Evolutionary conservation across 2,113 vertebrate genomes (phyloP), one percentile per base, ranked within the genome.

Genomic region (Lepus timidus): DNA sequence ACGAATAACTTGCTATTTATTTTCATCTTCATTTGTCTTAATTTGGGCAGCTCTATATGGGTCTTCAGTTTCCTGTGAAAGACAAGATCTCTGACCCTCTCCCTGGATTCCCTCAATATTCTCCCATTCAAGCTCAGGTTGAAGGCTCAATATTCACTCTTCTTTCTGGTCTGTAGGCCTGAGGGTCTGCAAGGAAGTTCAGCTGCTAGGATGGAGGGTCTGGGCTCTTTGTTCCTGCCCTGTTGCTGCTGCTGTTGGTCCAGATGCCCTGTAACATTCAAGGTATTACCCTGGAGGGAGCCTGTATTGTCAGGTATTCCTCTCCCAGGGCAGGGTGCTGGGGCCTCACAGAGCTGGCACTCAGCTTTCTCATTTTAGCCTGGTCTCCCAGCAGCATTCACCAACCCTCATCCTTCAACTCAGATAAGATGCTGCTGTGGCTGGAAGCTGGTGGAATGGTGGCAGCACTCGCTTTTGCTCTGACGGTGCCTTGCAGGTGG

Each of bases 371-470:
- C 39, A 17, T 52, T 55, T 70, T n/a, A 83, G 29, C n/a, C 22
- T 44, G 16, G 2, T 49, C n/a, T 85, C 13, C 19, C 11, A 27
- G 52, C 20, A 27, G 44, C 6, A 33, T 39, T 73, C 65, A 49
- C 61, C 39, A 62, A 6, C 3, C 6, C 31, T 27, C 49, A 6
- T 3, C 64, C 55, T 68, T 39, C 79, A 27, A 70, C 8, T 58
- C 55, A 58, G 55, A 58, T 58, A 14, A 44, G 44, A 44, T 44
- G 44, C 51, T n/a, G 6, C 22, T 23, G 2, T 29, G n/a, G 6
- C 64, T 31, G 33, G 25, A 22, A 19, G 4, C 2, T 19, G 52
- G 2, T 20, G 27, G 3, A 0, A 6, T 8, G 25, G 9, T 7
- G 39, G 52, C 22, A 44, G 7, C 68, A 9, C 19, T 74, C 3